phyloP scores from a whole-genome alignment of 2,113 vertebrate species.

The Sminthopsis crassicaudata region DNA sequence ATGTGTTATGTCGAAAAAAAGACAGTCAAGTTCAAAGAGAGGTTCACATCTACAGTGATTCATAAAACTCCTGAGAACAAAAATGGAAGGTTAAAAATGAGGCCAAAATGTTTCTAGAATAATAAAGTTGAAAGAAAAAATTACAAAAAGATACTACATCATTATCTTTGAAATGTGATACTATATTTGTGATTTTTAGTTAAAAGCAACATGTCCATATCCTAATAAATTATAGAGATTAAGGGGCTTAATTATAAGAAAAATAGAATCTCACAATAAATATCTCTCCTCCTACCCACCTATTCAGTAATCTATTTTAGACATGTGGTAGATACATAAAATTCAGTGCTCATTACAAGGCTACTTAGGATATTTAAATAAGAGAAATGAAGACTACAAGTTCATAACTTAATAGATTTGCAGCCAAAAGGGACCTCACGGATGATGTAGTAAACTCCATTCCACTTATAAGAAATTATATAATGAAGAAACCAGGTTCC shows the following conservation, averaged over 20 bases:
- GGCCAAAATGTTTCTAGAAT: background rate
- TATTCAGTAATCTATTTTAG: constrained; percentile 38
- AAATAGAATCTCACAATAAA: constrained; percentile 25
- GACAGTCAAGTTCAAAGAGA: background rate
- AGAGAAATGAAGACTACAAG: constrained; percentile 8
- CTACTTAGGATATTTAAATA: background rate
- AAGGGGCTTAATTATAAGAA: constrained; percentile 30
- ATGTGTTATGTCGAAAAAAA: background rate
- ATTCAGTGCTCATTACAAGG: background rate
- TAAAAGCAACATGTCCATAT: constrained; percentile 28
- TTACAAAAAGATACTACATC: background rate
- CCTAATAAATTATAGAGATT: constrained; percentile 55
- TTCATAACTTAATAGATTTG: background rate
- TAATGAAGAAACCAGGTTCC: background rate
- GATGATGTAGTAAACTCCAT: background rate
- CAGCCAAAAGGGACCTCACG: background rate
- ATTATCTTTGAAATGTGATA: background rate
- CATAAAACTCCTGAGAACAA: constrained; percentile 2
- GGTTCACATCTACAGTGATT: constrained; percentile 20
- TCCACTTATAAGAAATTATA: background rate
- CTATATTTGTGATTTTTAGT: background rate
- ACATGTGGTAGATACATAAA: background rate
- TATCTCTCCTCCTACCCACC: background rate
- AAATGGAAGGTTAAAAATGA: background rate
- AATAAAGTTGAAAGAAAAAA: background rate